A percentile compares a stretch with the other conserved stretches of the same genome.
phyloP scores from a whole-genome alignment of 2,113 vertebrate genomes.

The Pomatostomus ruficeps region DNA sequence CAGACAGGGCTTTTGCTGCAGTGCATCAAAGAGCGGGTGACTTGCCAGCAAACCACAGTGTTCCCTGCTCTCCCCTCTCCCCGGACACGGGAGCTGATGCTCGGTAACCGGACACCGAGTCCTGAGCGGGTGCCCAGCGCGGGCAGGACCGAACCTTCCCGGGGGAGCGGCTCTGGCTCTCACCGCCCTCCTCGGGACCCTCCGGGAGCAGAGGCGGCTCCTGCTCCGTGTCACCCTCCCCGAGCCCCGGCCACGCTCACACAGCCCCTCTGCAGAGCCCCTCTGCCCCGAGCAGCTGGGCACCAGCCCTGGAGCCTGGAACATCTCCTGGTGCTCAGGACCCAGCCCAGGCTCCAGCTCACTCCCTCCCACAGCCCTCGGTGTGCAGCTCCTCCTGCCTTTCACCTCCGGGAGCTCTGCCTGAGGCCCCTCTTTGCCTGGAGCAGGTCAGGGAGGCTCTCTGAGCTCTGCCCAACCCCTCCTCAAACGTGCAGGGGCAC shows the following conservation, averaged over 20 bases:
- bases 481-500: background rate
- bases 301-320: too few species aligned
- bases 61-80: background rate
- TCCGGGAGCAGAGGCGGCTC: background rate
- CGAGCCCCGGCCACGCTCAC: accelerated
- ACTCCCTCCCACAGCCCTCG: accelerated
- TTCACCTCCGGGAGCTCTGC: background rate
- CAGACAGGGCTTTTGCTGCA: conserved; percentile 49
- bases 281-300: background rate
- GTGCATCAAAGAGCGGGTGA: conserved; percentile 41
- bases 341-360: background rate
- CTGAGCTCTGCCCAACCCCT: background rate
- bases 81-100: background rate
- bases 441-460: background rate
- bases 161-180: background rate
- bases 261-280: background rate
- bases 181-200: background rate
- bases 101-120: background rate
- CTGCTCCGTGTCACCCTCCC: background rate
- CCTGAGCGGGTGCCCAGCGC: background rate
- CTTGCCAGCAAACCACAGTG: background rate
- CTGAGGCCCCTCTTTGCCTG: background rate
- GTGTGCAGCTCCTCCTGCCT: background rate
- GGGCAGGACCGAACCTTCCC: background rate
- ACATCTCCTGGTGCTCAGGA: too few species aligned